Evolutionary conservation across 2,113 vertebrate species (phyloP).

Genomic region (Festucalex cinctus): DNA sequence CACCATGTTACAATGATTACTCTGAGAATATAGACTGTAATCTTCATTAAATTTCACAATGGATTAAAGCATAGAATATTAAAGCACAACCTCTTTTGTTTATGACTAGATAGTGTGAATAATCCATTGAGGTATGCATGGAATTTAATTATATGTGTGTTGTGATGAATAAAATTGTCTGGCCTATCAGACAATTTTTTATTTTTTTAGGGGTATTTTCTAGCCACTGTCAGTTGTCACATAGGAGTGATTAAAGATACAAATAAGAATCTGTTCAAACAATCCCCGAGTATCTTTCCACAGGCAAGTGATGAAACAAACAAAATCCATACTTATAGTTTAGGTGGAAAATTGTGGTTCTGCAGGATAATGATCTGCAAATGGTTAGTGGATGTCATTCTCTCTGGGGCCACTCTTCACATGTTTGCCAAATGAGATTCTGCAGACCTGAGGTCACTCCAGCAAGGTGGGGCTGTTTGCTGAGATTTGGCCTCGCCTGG

Average conservation of each 20-base stretch:
- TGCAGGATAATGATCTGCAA: slow-evolving; percentile 20
- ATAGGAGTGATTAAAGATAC: slow-evolving; percentile 7
- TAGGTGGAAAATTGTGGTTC: slow-evolving; percentile 20
- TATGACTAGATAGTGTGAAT: slow-evolving; percentile 35
- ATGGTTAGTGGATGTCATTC: slow-evolving; percentile 21
- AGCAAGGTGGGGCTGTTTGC: slow-evolving; percentile 59
- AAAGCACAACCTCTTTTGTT: slow-evolving; percentile 25
- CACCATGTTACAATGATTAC: neutral
- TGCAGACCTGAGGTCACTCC: slow-evolving; percentile 48
- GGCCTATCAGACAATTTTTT: too few relatives aligned
- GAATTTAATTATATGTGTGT: slow-evolving; percentile 48
- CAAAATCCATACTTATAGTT: neutral
- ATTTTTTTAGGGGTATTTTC: too few relatives aligned
- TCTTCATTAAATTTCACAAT: slow-evolving; percentile 26
- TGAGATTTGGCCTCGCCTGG: slow-evolving; percentile 50
- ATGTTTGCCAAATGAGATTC: slow-evolving; percentile 41
- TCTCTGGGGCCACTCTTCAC: slow-evolving; percentile 25
- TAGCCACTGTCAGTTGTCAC: slow-evolving; percentile 20
- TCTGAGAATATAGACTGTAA: slow-evolving; percentile 5
- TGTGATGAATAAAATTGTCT: slow-evolving; percentile 32
- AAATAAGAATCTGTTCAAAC: neutral
- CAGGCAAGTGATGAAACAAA: neutral
- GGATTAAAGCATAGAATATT: slow-evolving; percentile 24
- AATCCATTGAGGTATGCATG: slow-evolving; percentile 37
- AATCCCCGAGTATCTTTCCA: neutral